Conservation (phyloP, 2,113 vertebrate species). For the Rhineura floridana region DNA sequence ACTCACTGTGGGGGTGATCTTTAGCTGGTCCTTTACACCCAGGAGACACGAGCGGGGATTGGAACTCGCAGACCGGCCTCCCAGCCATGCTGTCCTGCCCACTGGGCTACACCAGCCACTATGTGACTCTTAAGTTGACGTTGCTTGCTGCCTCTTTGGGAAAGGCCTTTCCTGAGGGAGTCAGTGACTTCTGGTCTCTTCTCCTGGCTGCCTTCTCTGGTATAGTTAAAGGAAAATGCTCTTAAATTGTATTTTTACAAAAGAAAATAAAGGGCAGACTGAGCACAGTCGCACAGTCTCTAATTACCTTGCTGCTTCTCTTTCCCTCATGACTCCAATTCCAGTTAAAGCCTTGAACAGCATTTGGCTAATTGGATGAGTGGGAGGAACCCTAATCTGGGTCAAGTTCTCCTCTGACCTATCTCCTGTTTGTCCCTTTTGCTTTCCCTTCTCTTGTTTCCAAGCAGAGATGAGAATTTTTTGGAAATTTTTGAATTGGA, state of each 20-base stretch:
- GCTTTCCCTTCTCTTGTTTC: not conserved
- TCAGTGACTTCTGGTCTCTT: not conserved
- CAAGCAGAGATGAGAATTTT: too few species aligned
- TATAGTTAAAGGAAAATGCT: not conserved
- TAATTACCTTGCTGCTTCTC: not conserved
- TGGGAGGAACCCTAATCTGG: conserved; percentile 26
- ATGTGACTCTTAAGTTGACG: rapidly evolving
- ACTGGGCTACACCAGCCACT: too few species aligned
- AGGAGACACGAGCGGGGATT: too few species aligned
- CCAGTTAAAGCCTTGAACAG: conserved; percentile 20
- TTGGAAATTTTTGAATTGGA: too few species aligned
- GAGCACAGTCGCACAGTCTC: rapidly evolving
- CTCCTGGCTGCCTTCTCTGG: not conserved
- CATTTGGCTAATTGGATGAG: conserved; percentile 55
- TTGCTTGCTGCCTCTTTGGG: rapidly evolving
- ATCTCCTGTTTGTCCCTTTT: not conserved
- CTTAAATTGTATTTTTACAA: rapidly evolving
- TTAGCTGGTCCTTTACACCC: too few species aligned
- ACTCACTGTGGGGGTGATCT: too few species aligned
- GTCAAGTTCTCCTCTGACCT: conserved; percentile 23
- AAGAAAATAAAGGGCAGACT: rapidly evolving
- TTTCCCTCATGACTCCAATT: conserved; percentile 19
- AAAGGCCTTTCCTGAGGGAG: not conserved
- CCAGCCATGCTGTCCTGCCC: not conserved
- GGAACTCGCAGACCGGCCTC: too few species aligned